These are phyloP conservation scores for Lochmaea capreae DNA, from an alignment of 2,888 invertebrate species.

Conservation along the genomic window DNA sequence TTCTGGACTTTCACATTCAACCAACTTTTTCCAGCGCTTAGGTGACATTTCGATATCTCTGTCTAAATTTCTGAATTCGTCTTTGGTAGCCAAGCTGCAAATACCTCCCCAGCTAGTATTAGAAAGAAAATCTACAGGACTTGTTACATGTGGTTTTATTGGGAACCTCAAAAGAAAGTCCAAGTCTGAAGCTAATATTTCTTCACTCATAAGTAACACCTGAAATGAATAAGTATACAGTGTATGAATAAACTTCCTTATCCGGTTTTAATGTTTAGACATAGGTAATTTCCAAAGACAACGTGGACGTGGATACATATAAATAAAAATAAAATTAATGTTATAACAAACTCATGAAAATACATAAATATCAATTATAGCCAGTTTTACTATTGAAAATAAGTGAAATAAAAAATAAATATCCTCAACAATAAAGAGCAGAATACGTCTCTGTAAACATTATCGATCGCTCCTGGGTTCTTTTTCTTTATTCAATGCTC, in stretches of 20 bases:
- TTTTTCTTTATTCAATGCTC: neutral
- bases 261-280: too few species aligned
- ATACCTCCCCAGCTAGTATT: constrained; percentile 96
- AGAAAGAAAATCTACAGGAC: constrained; percentile 94
- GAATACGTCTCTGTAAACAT: neutral
- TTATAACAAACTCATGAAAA: too few species aligned
- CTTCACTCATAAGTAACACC: constrained; percentile 88
- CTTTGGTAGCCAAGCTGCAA: constrained; percentile 88
- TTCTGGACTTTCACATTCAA: constrained; percentile 95
- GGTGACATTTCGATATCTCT: constrained; percentile 95
- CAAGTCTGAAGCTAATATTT: constrained; percentile 85
- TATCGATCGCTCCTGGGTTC: neutral
- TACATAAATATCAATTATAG: too few species aligned
- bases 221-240: constrained; percentile 61
- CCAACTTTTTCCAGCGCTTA: constrained; percentile 97
- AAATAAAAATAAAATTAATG: too few species aligned
- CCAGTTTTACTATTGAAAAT: too few species aligned
- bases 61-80: constrained; percentile 93
- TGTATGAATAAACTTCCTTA: neutral
- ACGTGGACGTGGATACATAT: too few species aligned
- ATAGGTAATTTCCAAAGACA: too few species aligned
- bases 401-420: too few species aligned
- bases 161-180: constrained; percentile 95
- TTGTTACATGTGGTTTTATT: constrained; percentile 90
- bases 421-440: too few species aligned